phyloP scores from a whole-genome alignment of 2,797 vertebrate species.

The Neoniphon sammara region DNA sequence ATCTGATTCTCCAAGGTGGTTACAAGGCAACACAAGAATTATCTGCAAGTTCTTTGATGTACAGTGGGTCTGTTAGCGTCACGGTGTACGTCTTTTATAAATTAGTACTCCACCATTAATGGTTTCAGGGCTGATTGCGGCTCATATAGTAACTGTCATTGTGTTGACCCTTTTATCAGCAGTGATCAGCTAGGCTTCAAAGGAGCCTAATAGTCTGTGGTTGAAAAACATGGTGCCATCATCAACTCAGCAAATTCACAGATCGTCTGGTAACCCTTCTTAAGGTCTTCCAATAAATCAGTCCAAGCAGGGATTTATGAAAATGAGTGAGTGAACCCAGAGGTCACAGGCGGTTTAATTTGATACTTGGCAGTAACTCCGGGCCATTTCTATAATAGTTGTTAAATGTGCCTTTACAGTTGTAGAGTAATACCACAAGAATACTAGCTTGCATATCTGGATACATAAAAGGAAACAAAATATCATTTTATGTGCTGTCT shows the following conservation, averaged over 20 bases:
- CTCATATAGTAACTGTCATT: conserved; percentile 74
- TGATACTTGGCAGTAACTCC: conserved; percentile 80
- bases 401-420: conserved; percentile 80
- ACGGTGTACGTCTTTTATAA: conserved; percentile 67
- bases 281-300: conserved; percentile 82
- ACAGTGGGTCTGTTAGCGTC: conserved; percentile 40
- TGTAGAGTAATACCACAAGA: conserved; percentile 80
- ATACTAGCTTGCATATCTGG: conserved; percentile 81
- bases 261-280: conserved; percentile 76
- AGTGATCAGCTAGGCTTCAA: conserved; percentile 74
- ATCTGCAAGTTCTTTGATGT: conserved; percentile 26
- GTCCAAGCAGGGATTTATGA: conserved; percentile 80
- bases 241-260: conserved; percentile 81
- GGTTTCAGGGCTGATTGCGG: conserved; percentile 67
- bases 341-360: conserved; percentile 84
- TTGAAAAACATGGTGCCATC: conserved; percentile 75
- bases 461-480: conserved; percentile 83
- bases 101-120: conserved; percentile 66
- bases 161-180: conserved; percentile 75
- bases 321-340: conserved; percentile 78
- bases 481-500: conserved; percentile 82
- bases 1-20: conserved; percentile 40
- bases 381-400: conserved; percentile 80
- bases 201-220: conserved; percentile 76
- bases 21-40: conserved; percentile 45